phyloP scores from a whole-genome alignment of 2,888 invertebrate genomes.

The Escarpia spicata region DNA sequence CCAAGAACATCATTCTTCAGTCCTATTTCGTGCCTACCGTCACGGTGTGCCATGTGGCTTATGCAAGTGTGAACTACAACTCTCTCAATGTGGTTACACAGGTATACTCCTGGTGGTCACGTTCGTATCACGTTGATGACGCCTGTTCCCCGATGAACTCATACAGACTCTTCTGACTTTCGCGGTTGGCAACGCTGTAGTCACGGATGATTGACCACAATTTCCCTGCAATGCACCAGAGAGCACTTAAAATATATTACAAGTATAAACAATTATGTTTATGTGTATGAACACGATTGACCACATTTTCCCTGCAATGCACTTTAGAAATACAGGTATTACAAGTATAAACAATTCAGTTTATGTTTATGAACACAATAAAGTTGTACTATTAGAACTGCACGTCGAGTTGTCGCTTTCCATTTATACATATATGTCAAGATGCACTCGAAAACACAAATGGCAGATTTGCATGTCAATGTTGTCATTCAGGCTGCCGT shows the following conservation, averaged over 20 bases:
- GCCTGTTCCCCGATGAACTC: not conserved
- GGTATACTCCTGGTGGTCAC: not conserved
- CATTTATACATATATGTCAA: too few relatives aligned
- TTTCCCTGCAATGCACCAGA: not conserved
- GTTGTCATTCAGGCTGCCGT: too few relatives aligned
- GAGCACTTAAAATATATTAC: not conserved
- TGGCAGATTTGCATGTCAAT: too few relatives aligned
- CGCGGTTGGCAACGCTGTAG: not conserved
- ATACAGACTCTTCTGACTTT: not conserved
- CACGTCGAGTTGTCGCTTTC: too few relatives aligned
- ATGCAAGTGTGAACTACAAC: not conserved
- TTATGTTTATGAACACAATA: not conserved
- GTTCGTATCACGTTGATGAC: not conserved
- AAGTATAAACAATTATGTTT: too few relatives aligned
- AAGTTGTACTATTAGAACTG: too few relatives aligned
- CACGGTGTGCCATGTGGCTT: too few relatives aligned
- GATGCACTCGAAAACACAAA: too few relatives aligned
- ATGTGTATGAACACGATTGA: not conserved
- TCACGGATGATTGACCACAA: constrained; percentile 9
- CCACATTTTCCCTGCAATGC: not conserved
- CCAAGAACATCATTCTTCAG: too few relatives aligned
- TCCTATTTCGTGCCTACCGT: too few relatives aligned
- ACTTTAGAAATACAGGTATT: not conserved
- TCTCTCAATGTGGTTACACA: not conserved
- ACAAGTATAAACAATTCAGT: too few relatives aligned